Base-by-base conservation (phyloP, 2,888 invertebrate genomes). In the Leptogaster cylindrica region DNA sequence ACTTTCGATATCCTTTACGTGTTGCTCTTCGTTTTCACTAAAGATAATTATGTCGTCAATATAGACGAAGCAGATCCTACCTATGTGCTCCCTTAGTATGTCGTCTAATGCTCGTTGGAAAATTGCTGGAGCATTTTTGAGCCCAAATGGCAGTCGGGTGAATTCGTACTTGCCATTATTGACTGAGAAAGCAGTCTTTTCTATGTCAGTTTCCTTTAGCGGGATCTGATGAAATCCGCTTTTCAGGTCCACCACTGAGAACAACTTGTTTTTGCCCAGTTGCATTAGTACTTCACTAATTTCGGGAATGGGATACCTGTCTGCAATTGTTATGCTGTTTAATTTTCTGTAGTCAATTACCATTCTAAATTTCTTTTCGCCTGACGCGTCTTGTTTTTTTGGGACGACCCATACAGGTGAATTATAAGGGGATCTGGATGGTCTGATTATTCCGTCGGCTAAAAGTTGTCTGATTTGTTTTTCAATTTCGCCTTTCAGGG, bases 341-440 rank as follows among this genome's bases (percentile, higher is more conserved):
- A 63, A 8, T 44, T 63, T 63, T 27, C 44, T 27, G n/a, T 28
- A 63, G 5, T 44, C 61, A 0, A 63, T 44, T 23, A 58, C 63
- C 31, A 63, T 18, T 10, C 63, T 46, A 12, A 18, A 46, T 63
- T 63, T 63, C 20, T 44, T 63, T 27, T 46, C 31, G 25, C 20
- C 63, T 2, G 31, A 70, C 2, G 67, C 50, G 36, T 70, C 70
- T 18, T 25, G n/a, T 23, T 51, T 65, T 23, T 51, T 66, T 25
- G 63, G 65, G 2, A 65, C 55, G 12, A 68, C 46, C 71, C 27
- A 6, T 39, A 46, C 8, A 70, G 71, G 41, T 70, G 71, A 25
- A 71, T 71, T 44, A 69, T 70, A 3, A 69, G 71, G 4, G 66
- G 71, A 65, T 71, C 70, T 4, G 70, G 50, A 28, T 2, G 72